Base-by-base conservation (phyloP, 2,113 vertebrate species). In the Elephantulus edwardii region DNA sequence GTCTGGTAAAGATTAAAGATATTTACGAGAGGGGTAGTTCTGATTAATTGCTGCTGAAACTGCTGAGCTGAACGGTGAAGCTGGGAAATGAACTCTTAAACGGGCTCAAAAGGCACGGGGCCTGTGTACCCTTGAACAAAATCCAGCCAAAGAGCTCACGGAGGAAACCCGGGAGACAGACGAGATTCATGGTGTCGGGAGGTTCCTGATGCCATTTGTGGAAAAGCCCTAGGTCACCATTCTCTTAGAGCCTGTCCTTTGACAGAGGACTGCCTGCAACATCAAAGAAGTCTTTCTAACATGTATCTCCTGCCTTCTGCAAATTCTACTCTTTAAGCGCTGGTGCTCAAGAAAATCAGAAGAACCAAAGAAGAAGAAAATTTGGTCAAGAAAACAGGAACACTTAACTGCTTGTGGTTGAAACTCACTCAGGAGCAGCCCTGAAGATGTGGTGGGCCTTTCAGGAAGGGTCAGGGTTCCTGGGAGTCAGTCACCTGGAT, bases 11-110 rank as follows among this genome's bases (percentile, higher is more conserved):
- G 93, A 97, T 97, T 96, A 96, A 96, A 93, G 8, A 2, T 42
- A 60, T 96, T 97, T 91, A 90, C 50, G 64, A 93, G 95, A 89
- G 0, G 1, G 85, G 2, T 0, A 94, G 85, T 95, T 97, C 86
- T 97, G 94, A 96, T 93, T 96, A 96, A 97, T 95, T 96, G 91
- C 94, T 96, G 93, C 62, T 83, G 91, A 93, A 96, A 91, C 88
- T 94, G 95, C 87, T 91, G 94, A 96, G 92, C 92, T 94, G 84
- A 92, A 94, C 42, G 92, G 94, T 95, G 95, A 94, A 95, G 91
- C 72, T 93, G 33, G 86, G 87, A 94, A 94, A 1, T 33, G 94
- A 93, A 96, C 95, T 95, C 93, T 94, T 89, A 77, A 93, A 94
- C 78, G 95, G 96, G 97, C 91, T 95, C 88, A 44, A 93, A 93